These are phyloP conservation scores for Ruditapes philippinarum DNA, from an alignment of 1,140 invertebrate species.

Conservation along the genomic window DNA sequence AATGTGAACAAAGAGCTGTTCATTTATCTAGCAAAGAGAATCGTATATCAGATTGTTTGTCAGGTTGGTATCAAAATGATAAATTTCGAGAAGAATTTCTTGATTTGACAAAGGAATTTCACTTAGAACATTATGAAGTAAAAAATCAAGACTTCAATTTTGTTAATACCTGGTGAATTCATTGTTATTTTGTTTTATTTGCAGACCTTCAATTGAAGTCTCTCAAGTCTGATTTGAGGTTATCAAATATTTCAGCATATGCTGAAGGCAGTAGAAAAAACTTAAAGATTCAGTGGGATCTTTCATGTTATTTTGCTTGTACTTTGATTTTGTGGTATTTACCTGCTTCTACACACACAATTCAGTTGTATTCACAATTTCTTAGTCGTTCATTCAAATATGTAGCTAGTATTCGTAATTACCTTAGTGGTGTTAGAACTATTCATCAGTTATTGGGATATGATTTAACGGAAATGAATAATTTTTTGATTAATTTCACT, in stretches of 20 bases:
- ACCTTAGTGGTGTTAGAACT: background rate
- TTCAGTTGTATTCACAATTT: background rate
- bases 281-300: background rate
- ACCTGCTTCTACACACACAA: background rate
- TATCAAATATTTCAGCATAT: background rate
- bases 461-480: background rate
- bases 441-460: background rate
- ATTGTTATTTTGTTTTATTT: no score
- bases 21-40: background rate
- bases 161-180: background rate
- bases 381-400: background rate
- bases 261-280: background rate
- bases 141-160: background rate
- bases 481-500: background rate
- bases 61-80: conserved; percentile 27
- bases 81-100: conserved; percentile 18
- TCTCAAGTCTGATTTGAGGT: background rate
- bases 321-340: background rate
- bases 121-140: background rate
- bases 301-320: background rate
- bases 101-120: background rate
- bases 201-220: background rate
- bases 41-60: conserved; percentile 41
- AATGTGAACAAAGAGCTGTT: conserved; percentile 29
- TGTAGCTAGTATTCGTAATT: background rate